Evolutionary conservation across 1,140 invertebrate genomes (phyloP), one percentile per base, ranked within the genome.

Genomic region (Acromyrmex echinatior): DNA sequence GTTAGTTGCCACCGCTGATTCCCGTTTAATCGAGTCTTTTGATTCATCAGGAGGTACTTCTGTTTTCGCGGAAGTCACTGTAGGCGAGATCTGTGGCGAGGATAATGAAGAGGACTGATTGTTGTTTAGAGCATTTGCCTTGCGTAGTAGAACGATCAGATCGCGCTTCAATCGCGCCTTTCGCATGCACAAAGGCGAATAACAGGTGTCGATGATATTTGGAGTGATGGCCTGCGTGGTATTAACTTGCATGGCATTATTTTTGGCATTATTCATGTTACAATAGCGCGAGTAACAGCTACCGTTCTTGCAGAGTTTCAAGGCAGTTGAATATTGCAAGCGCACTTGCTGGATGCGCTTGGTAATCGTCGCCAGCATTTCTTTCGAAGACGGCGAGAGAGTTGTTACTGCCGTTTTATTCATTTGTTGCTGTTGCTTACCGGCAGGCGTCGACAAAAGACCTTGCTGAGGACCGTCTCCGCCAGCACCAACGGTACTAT

Each of bases 141-240:
- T 97, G 79, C 97, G 96, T 60, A 98, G 91, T 21, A 98, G 91
- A 31, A 96, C 88, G 0, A 98, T 92, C 28, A 98, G 93, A 89
- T 98, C 97, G 87, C 96, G 96, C 71, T 97, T 96, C 0, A 98
- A 94, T 87, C 96, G 96, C 12, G 96, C 96, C 92, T 97, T 97
- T 92, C 97, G 96, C 39, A 97, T 94, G 94, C 97, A 98, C 28
- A 97, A 94, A 12, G 97, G 97, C 6, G 98, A 98, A 92, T 98
- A 98, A 91, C 98, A 98, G 63, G 96, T 97, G 2, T 96, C 96
- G 6, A 96, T 90, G 86, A 94, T 96, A 79, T 96, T 96, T 16
- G 96, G 92, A 3, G 95, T 95, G 74, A 95, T 93, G 28, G 96
- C 71, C 31, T 96, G 96, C 16, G 96, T 92, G 3, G 95, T 95